Conservation (phyloP, 2,797 vertebrate genomes). For the Lemur catta region DNA sequence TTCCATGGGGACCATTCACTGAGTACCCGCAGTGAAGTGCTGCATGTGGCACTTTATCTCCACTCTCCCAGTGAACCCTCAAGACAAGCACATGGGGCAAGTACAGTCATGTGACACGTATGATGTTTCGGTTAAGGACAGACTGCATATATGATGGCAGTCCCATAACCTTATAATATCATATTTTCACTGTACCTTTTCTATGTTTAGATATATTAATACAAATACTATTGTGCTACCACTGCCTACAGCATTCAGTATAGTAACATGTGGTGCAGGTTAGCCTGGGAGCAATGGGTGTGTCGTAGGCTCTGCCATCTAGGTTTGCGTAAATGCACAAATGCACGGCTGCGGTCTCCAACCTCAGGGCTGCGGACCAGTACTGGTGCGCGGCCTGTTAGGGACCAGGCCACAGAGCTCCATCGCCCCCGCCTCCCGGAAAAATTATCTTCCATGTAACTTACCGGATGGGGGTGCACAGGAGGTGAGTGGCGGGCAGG, state of each 20-base stretch:
- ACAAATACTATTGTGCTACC: background rate
- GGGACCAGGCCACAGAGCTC: too few species aligned
- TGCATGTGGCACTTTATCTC: fast-evolving
- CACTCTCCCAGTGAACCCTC: background rate
- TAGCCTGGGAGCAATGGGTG: background rate
- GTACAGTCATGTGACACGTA: fast-evolving
- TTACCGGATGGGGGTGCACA: too few species aligned
- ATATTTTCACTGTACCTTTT: background rate
- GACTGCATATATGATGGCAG: background rate
- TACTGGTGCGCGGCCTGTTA: too few species aligned
- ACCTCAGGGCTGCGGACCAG: too few species aligned
- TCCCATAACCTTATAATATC: background rate
- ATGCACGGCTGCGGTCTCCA: too few species aligned
- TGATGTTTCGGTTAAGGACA: background rate
- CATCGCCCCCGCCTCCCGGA: too few species aligned
- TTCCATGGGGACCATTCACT: background rate
- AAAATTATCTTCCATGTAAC: too few species aligned
- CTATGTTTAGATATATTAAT: background rate
- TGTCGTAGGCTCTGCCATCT: background rate
- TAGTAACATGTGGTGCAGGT: background rate
- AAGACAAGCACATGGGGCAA: background rate
- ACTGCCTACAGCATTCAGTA: background rate
- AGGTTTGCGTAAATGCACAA: background rate
- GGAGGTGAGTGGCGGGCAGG: too few species aligned
- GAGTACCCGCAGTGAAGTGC: fast-evolving